phyloP scores from a whole-genome alignment of 2,113 vertebrate genomes.

The Oreochromis spilurus region DNA sequence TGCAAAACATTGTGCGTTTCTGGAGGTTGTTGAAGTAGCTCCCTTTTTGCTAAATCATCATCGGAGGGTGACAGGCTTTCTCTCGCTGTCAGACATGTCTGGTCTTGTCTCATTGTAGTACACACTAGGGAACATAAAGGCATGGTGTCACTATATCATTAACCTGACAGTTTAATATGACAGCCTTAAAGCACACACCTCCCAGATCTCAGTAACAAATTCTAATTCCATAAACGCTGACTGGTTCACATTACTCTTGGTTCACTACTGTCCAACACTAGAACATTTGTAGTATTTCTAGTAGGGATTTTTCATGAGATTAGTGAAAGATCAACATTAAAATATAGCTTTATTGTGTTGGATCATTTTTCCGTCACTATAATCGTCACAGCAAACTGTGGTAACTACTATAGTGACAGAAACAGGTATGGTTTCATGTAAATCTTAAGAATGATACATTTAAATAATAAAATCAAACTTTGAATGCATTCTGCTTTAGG shows the following conservation, averaged over 20 bases:
- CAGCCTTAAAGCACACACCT: not conserved
- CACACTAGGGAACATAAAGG: not conserved
- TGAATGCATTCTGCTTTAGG: not conserved
- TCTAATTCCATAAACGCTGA: not conserved
- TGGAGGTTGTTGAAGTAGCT: not conserved
- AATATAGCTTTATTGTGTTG: no score
- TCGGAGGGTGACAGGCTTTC: not conserved
- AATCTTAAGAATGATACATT: accelerated
- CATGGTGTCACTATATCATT: not conserved
- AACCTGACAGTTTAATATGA: not conserved
- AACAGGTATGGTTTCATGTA: not conserved
- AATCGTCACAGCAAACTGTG: not conserved
- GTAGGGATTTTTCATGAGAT: not conserved
- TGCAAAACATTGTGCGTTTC: accelerated
- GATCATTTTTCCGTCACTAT: accelerated
- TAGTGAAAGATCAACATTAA: not conserved
- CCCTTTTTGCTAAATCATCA: not conserved
- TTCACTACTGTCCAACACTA: not conserved
- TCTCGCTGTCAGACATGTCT: not conserved
- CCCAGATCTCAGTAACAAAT: not conserved
- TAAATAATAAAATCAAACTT: not conserved
- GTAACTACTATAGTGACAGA: not conserved
- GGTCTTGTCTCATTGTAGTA: not conserved
- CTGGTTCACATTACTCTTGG: not conserved
- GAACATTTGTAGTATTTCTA: not conserved